Evolutionary conservation across 1,140 invertebrate species (phyloP), one percentile per base, ranked within the genome.

Genomic region (Diuraphis noxia): DNA sequence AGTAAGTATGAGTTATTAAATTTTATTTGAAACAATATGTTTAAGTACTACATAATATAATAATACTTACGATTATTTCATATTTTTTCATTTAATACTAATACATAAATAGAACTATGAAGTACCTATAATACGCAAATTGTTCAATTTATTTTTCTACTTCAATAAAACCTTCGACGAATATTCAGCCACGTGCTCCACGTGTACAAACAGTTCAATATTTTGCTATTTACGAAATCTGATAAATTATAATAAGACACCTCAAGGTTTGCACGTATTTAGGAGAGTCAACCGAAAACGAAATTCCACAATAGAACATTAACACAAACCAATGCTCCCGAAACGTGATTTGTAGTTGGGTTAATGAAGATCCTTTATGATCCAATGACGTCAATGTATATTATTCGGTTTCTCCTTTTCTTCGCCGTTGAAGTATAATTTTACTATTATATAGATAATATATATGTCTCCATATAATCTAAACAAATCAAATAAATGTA

Each of bases 251-350:
- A 79, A 79, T 79, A 43, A 84, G 40, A 38, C 23, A 8, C 79
- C 79, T 81, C 40, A 23, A 38, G 38, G 79, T 81, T 81, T 40
- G 38, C 81, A 25, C 81, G 81, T 84, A 23, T 84, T 84, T 84
- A 41, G 40, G n/a, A 46, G 30, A 46, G 17, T 85, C 21, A 34
- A 43, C 82, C n/a, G 40, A 84, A 84, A 85, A 34, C 8, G n/a
- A 85, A 85, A 85, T 85, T 46, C n/a, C 82, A 46, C 36, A 85
- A 85, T 84, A 34, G 82, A 85, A 46, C 82, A 85, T 85, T 85
- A 85, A 8, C 82, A 46, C 82, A 17, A 46, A n/a, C 82, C n/a
- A 85, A 85, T 46, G 36, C n/a, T 85, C 41, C 6, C 34, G 40
- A 84, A 84, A 41, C 81, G 41, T 85, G n/a, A 85, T 85, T 85